A percentile compares a stretch with the other conserved stretches of the same genome.
Evolutionary conservation across 2,797 vertebrate species (phyloP).

Genomic region (Gymnocypris eckloni): DNA sequence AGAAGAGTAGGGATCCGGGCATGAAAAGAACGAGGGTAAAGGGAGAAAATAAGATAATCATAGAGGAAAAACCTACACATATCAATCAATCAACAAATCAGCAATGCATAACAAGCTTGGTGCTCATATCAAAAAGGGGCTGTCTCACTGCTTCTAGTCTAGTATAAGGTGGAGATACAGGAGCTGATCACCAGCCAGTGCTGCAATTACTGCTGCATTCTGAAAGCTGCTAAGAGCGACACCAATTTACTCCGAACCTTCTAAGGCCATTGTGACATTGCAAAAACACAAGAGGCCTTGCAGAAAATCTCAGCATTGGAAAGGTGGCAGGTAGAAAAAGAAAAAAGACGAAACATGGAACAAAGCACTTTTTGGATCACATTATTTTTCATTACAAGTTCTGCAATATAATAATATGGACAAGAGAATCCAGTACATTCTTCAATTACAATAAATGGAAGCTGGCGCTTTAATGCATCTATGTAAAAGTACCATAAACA

Average conservation of each 20-base stretch:
- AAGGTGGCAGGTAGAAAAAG: slow-evolving; percentile 46
- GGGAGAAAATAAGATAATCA: slow-evolving; percentile 15
- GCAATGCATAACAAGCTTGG: neutral
- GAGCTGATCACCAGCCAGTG: neutral
- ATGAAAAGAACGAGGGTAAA: slow-evolving; percentile 19
- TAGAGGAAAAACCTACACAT: neutral
- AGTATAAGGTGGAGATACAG: neutral
- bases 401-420: neutral
- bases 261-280: slow-evolving; percentile 46
- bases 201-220: neutral
- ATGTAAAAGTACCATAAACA: neutral
- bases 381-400: neutral
- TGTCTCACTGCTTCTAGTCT: neutral
- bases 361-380: slow-evolving; percentile 62
- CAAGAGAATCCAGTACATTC: neutral
- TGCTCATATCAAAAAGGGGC: neutral
- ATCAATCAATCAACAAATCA: slow-evolving; percentile 22
- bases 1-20: neutral
- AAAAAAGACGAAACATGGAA: slow-evolving; percentile 64
- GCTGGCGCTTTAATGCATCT: neutral
- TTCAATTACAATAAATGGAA: slow-evolving; percentile 50
- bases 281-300: slow-evolving; percentile 64
- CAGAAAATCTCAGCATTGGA: slow-evolving; percentile 59
- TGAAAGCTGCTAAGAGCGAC: slow-evolving; percentile 2
- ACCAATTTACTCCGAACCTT: slow-evolving; percentile 30